Conservation (phyloP, 2,113 vertebrate species). For the Megaleporinus macrocephalus region DNA sequence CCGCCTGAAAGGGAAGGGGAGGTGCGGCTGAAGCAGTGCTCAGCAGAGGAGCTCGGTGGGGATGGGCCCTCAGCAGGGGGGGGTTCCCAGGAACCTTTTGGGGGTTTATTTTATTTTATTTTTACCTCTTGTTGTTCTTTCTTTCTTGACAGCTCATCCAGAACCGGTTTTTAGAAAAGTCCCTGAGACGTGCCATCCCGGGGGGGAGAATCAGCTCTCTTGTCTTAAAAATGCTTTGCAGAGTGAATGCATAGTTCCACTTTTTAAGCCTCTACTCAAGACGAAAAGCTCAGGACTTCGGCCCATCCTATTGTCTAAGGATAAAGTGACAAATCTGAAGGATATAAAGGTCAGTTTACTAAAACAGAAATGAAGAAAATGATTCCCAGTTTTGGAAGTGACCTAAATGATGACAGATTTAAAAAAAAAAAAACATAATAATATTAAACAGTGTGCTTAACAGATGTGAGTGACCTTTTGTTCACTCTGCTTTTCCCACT, state of each 20-base stretch:
- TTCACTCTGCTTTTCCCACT: background rate
- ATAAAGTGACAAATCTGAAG: constrained; percentile 47
- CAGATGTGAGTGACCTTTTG: background rate
- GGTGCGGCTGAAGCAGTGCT: constrained; percentile 69
- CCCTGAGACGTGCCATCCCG: constrained; percentile 51
- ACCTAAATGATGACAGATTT: background rate
- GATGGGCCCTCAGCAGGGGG: constrained; percentile 52
- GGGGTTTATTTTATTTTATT: constrained; percentile 67
- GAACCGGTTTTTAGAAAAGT: constrained; percentile 62
- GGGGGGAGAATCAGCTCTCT: constrained; percentile 49
- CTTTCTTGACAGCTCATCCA: constrained; percentile 76
- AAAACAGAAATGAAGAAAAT: background rate
- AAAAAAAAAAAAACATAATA: background rate
- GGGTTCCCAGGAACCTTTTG: constrained; percentile 40
- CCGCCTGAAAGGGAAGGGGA: constrained; percentile 74
- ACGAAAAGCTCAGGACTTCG: constrained; percentile 43
- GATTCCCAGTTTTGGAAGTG: background rate
- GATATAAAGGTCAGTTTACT: constrained; percentile 33
- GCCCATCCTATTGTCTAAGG: constrained; percentile 45
- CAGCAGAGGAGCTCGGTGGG: constrained; percentile 70
- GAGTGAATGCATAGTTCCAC: constrained; percentile 49
- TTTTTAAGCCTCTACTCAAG: constrained; percentile 50
- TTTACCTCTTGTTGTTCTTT: constrained; percentile 74
- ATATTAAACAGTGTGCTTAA: background rate
- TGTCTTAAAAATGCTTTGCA: constrained; percentile 52